Evolutionary conservation across 2,888 invertebrate species (phyloP).

Genomic region (Lycaena phlaeas): DNA sequence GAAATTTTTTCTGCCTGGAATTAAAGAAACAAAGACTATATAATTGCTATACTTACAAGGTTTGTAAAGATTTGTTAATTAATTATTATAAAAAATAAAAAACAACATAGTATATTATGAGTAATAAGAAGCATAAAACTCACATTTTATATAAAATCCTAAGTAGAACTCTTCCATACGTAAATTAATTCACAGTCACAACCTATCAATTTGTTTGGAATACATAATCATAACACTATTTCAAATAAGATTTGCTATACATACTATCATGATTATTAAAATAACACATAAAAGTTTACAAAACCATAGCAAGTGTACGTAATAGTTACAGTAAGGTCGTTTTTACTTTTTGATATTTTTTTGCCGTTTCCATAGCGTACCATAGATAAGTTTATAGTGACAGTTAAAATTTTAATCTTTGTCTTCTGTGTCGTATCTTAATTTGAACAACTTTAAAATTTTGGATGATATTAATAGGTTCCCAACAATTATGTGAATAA

Average conservation of each 20-base stretch:
- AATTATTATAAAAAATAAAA: background rate
- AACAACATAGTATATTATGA: background rate
- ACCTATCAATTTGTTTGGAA: constrained; percentile 3
- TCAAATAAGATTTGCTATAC: background rate
- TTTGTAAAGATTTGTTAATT: background rate
- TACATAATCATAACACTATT: constrained; percentile 1
- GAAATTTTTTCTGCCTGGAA: constrained; percentile 2
- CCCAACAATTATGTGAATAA: too few relatives aligned
- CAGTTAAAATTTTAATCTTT: too few relatives aligned
- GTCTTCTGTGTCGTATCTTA: too few relatives aligned
- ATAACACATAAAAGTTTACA: background rate
- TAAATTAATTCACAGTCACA: background rate
- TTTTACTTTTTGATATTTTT: background rate
- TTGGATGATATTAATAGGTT: too few relatives aligned
- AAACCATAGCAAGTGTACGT: background rate
- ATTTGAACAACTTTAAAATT: too few relatives aligned
- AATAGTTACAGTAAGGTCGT: background rate
- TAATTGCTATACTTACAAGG: background rate
- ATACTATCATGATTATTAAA: background rate
- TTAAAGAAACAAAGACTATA: background rate
- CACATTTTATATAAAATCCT: constrained; percentile 2
- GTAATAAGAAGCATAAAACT: background rate
- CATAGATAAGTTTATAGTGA: too few relatives aligned
- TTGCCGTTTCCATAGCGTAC: too few relatives aligned
- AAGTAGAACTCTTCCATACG: background rate